phyloP scores from a whole-genome alignment of 2,113 vertebrate genomes.

The Alaudala cheleensis region DNA sequence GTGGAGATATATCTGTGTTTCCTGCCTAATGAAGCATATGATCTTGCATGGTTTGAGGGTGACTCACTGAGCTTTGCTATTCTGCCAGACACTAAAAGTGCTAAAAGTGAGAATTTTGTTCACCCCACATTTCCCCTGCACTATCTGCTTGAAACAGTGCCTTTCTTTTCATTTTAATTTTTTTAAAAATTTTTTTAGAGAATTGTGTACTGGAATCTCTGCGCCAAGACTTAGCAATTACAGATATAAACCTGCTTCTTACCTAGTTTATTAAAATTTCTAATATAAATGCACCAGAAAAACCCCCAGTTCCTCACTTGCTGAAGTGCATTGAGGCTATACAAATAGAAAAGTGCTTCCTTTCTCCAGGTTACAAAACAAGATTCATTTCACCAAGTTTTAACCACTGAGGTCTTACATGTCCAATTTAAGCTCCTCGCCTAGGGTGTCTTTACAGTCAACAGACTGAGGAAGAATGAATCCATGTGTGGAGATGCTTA shows the following conservation, averaged over 20 bases:
- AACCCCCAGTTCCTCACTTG: not conserved
- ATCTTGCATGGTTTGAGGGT: slow-evolving; percentile 44
- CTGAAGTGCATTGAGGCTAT: not conserved
- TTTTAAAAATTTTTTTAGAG: not conserved
- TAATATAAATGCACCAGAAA: not conserved
- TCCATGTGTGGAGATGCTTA: not conserved
- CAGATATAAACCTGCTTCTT: not conserved
- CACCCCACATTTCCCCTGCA: not conserved
- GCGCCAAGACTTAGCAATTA: not conserved
- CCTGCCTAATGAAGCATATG: slow-evolving; percentile 58
- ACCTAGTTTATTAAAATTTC: not conserved
- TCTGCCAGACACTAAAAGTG: not conserved
- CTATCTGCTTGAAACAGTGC: not conserved
- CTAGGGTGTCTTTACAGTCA: not conserved
- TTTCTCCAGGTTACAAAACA: not conserved
- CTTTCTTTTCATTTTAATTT: not conserved
- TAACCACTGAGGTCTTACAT: not conserved
- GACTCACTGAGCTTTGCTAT: slow-evolving; percentile 33
- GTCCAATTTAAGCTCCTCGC: not conserved
- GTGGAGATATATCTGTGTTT: slow-evolving; percentile 60
- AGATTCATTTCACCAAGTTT: not conserved
- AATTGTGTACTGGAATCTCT: not conserved
- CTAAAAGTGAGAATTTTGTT: slow-evolving; percentile 22
- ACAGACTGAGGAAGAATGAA: not conserved
- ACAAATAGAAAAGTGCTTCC: not conserved